A percentile compares a stretch with the other conserved stretches of the same genome.
phyloP scores from a whole-genome alignment of 1,140 invertebrate species.

The Drosophila quadrilineata region DNA sequence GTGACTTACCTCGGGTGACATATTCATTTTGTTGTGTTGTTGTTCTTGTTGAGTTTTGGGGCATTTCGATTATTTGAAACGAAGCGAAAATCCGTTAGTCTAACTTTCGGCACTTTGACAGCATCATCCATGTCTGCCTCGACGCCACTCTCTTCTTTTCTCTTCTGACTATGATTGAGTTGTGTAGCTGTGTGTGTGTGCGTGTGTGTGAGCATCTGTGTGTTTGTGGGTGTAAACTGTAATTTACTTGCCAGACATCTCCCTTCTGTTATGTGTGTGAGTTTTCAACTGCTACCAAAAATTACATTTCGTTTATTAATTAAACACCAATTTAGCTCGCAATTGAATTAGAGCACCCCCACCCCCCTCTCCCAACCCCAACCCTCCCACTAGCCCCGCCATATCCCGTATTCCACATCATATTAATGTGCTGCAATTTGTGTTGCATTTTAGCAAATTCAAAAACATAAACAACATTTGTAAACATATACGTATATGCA shows the following conservation, averaged over 20 bases:
- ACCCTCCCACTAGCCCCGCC: no score
- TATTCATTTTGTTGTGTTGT: no score
- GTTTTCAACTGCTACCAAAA: slow-evolving; percentile 35
- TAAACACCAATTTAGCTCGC: slow-evolving; percentile 62
- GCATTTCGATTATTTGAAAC: slow-evolving; percentile 69
- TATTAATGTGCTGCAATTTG: slow-evolving; percentile 22
- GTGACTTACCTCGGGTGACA: slow-evolving; percentile 46
- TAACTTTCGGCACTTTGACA: slow-evolving; percentile 39
- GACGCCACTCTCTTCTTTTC: neutral
- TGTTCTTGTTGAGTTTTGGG: slow-evolving; percentile 25
- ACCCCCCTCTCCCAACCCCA: neutral
- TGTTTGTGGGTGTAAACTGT: slow-evolving; percentile 42
- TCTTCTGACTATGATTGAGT: neutral
- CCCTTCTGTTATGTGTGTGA: slow-evolving; percentile 17
- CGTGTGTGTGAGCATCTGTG: slow-evolving; percentile 6
- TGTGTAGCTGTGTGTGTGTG: neutral
- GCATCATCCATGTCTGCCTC: neutral
- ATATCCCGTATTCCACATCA: no score
- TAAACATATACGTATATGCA: no score
- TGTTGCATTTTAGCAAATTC: slow-evolving; percentile 37
- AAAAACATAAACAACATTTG: no score
- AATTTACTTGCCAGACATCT: slow-evolving; percentile 59
- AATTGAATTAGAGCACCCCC: slow-evolving; percentile 57
- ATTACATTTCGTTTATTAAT: slow-evolving; percentile 76
- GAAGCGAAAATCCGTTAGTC: slow-evolving; percentile 47